Evolutionary conservation across 1,140 invertebrate genomes (phyloP).

Genomic region (Metopolophium dirhodum): DNA sequence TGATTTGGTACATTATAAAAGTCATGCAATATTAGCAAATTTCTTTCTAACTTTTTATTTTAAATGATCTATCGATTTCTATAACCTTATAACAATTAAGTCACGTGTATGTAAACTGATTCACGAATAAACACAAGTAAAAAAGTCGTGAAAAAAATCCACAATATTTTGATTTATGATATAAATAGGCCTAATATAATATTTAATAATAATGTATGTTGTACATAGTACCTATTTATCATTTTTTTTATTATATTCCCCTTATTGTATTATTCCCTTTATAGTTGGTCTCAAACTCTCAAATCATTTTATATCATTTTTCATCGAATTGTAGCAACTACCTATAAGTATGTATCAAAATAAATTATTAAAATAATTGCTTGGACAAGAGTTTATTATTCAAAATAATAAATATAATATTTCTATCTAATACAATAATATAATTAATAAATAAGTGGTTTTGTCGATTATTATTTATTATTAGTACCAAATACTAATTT

Average conservation of each 20-base stretch:
- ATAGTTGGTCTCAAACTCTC: not conserved
- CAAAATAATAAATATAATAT: not conserved
- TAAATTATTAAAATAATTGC: not conserved
- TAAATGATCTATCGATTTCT: not conserved
- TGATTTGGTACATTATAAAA: not conserved
- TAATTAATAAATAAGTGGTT: not conserved
- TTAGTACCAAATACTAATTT: not conserved
- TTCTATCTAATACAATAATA: not conserved
- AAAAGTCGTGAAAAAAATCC: not conserved
- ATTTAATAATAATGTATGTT: not conserved
- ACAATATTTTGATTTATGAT: too few species aligned
- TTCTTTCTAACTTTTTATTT: not conserved
- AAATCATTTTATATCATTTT: not conserved
- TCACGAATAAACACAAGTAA: not conserved
- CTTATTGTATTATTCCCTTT: not conserved
- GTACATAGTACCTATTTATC: not conserved
- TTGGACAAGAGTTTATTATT: not conserved
- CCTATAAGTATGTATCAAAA: not conserved
- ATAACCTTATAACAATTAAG: not conserved
- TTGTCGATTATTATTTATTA: not conserved
- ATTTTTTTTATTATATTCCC: not conserved
- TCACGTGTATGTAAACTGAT: not conserved
- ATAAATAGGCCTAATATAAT: not conserved
- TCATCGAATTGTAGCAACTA: not conserved
- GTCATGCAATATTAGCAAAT: slow-evolving; percentile 16